Conservation (phyloP, 2,113 vertebrate genomes). For the Ptilorrhoa leucosticta region DNA sequence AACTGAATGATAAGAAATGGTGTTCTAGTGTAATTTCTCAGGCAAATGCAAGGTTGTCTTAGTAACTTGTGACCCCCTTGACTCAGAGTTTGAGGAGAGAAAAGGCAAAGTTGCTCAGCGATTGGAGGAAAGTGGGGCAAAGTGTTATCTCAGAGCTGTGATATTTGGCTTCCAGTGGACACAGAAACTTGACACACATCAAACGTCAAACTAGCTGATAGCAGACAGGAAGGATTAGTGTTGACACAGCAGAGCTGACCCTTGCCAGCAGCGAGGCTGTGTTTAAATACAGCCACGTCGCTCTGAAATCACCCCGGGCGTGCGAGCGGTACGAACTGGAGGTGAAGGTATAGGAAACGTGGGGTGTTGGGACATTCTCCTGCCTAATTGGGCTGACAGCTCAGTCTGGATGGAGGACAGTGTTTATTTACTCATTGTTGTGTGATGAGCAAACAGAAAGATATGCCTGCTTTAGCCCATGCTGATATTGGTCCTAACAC, state of each 20-base stretch:
- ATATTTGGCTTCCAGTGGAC: slow-evolving; percentile 69
- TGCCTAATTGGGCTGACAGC: slow-evolving; percentile 87
- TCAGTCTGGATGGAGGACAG: slow-evolving; percentile 72
- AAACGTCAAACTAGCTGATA: slow-evolving; percentile 77
- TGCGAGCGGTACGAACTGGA: slow-evolving; percentile 56
- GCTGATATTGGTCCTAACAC: slow-evolving; percentile 77
- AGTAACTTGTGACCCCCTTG: not conserved
- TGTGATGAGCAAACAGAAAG: slow-evolving; percentile 83
- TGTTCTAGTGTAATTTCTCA: not conserved
- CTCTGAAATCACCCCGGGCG: slow-evolving; percentile 73
- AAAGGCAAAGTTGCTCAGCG: slow-evolving; percentile 20
- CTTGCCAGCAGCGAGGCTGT: slow-evolving; percentile 61
- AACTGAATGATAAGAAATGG: not conserved
- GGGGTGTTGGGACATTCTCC: slow-evolving; percentile 54
- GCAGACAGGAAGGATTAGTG: slow-evolving; percentile 84
- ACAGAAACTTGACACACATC: slow-evolving; percentile 74
- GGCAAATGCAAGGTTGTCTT: not conserved
- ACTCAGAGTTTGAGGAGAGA: not conserved
- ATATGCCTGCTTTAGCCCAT: slow-evolving; percentile 71
- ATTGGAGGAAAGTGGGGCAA: slow-evolving; percentile 45
- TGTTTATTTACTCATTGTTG: slow-evolving; percentile 90
- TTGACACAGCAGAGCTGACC: slow-evolving; percentile 79
- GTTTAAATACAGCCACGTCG: slow-evolving; percentile 65
- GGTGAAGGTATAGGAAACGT: slow-evolving; percentile 70
- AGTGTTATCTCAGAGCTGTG: slow-evolving; percentile 67